Percentiles rank a stretch among this genome's conserved stretches.
phyloP scores from a whole-genome alignment of 2,113 vertebrate species.

The Taurulus bubalis region DNA sequence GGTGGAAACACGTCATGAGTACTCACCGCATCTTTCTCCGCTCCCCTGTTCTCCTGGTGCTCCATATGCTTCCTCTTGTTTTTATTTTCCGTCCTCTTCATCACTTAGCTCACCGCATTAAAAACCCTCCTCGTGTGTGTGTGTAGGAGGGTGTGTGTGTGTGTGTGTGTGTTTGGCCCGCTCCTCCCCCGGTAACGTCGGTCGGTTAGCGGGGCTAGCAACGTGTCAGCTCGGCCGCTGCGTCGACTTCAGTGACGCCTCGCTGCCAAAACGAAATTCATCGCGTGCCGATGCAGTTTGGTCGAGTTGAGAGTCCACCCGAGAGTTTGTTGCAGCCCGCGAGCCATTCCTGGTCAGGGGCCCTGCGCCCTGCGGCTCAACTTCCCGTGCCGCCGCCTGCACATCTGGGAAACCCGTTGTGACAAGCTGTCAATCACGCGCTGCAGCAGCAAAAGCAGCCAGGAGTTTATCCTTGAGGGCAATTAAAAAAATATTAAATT shows the following conservation, averaged over 20 bases:
- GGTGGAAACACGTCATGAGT: neutral
- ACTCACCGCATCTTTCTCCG: constrained; percentile 78
- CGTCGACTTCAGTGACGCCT: constrained; percentile 23
- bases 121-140: neutral
- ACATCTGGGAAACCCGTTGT: constrained; percentile 50
- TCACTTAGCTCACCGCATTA: neutral
- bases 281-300: constrained; percentile 3
- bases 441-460: neutral
- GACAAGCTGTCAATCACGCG: constrained; percentile 50
- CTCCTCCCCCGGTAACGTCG: neutral
- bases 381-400: too few species aligned
- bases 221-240: constrained; percentile 12
- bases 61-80: constrained; percentile 73
- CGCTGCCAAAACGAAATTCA: neutral
- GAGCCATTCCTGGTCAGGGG: constrained; percentile 16
- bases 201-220: constrained; percentile 18
- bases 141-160: neutral
- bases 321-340: neutral
- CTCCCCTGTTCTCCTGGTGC: constrained; percentile 31
- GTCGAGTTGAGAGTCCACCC: neutral
- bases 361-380: neutral
- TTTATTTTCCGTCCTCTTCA: constrained; percentile 60
- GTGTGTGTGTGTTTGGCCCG: too few species aligned
- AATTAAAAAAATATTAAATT: neutral
- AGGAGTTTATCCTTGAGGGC: neutral